A percentile compares a stretch with the other conserved stretches of the same genome.
phyloP scores from a whole-genome alignment of 2,113 vertebrate species.

The Pagrus major region DNA sequence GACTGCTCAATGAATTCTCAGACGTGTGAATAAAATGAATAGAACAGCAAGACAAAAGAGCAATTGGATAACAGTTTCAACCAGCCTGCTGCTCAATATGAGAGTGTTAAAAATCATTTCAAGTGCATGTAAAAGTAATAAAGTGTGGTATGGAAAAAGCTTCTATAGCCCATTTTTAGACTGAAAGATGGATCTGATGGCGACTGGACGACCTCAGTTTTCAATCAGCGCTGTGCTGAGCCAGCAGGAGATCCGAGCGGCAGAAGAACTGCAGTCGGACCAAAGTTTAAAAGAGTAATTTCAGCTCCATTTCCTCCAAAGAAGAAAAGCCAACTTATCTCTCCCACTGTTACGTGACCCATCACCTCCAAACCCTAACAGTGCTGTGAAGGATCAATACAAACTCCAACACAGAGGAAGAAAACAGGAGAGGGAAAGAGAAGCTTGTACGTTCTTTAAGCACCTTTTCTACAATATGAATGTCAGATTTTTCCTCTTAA shows the following conservation, averaged over 20 bases:
- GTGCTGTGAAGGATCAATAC: constrained; percentile 56
- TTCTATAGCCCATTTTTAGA: not conserved
- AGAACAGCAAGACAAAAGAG: not conserved
- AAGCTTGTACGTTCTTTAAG: not conserved
- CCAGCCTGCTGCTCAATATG: not conserved
- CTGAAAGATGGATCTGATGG: constrained; percentile 6
- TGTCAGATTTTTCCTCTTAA: not conserved
- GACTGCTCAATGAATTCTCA: not conserved
- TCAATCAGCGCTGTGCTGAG: constrained; percentile 23
- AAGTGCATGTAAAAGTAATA: not conserved
- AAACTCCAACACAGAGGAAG: constrained; percentile 4
- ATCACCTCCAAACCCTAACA: constrained; percentile 52
- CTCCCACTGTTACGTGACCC: constrained; percentile 31
- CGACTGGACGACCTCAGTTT: constrained; percentile 5
- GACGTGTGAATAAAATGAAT: not conserved
- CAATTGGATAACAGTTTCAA: not conserved
- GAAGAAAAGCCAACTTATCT: constrained; percentile 55
- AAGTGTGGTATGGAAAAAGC: too few relatives aligned
- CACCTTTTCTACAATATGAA: not conserved
- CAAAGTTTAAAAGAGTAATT: constrained; percentile 65
- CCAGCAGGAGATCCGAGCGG: constrained; percentile 19
- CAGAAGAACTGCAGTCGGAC: constrained; percentile 7
- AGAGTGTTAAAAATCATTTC: not conserved
- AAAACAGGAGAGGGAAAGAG: constrained; percentile 3
- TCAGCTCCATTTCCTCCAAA: constrained; percentile 61